Percentiles rank a stretch among this genome's conserved stretches.
Evolutionary conservation across 2,113 vertebrate genomes (phyloP).

Genomic region (Tetraodon nigroviridis): DNA sequence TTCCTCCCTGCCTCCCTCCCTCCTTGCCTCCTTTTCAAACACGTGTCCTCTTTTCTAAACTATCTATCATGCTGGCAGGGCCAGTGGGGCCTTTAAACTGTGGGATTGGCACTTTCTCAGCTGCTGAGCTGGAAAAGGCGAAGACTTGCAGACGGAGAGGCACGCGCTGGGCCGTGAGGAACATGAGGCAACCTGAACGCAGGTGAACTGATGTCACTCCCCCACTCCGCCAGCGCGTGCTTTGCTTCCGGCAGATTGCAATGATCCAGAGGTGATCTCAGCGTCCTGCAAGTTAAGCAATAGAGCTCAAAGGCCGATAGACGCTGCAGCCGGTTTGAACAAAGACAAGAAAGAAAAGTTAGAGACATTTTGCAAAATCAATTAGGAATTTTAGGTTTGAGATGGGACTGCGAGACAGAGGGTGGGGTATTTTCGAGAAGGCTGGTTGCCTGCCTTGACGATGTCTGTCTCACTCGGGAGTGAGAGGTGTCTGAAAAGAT

Average conservation of each 20-base stretch:
- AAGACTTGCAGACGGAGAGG: slow-evolving; percentile 69
- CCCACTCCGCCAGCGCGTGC: not conserved
- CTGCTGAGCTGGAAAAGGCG: slow-evolving; percentile 81
- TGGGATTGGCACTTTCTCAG: slow-evolving; percentile 83
- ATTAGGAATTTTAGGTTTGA: slow-evolving; percentile 49
- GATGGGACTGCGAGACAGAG: slow-evolving; percentile 51
- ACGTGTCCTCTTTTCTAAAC: slow-evolving; percentile 80
- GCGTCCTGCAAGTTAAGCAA: too few species aligned
- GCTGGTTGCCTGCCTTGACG: slow-evolving; percentile 52
- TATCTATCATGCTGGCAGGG: slow-evolving; percentile 81
- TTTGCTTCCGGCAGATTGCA: too few species aligned
- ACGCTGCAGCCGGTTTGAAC: too few species aligned
- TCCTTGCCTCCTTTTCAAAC: slow-evolving; percentile 69
- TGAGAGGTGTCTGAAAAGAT: slow-evolving; percentile 69
- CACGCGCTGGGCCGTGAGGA: slow-evolving; percentile 53
- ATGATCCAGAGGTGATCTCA: too few species aligned
- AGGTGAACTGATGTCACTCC: slow-evolving; percentile 43
- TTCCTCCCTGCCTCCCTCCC: slow-evolving; percentile 19
- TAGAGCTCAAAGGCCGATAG: too few species aligned
- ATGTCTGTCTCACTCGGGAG: slow-evolving; percentile 63
- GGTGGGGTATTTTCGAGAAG: slow-evolving; percentile 31
- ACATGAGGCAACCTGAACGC: slow-evolving; percentile 49
- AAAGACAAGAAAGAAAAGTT: not conserved
- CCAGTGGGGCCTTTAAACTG: slow-evolving; percentile 82
- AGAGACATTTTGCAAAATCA: slow-evolving; percentile 38